Percentiles rank a stretch among this genome's conserved stretches.
These are phyloP conservation scores for Latrodectus hesperus DNA, from an alignment of 2,888 invertebrate genomes.

Conservation along the genomic window DNA sequence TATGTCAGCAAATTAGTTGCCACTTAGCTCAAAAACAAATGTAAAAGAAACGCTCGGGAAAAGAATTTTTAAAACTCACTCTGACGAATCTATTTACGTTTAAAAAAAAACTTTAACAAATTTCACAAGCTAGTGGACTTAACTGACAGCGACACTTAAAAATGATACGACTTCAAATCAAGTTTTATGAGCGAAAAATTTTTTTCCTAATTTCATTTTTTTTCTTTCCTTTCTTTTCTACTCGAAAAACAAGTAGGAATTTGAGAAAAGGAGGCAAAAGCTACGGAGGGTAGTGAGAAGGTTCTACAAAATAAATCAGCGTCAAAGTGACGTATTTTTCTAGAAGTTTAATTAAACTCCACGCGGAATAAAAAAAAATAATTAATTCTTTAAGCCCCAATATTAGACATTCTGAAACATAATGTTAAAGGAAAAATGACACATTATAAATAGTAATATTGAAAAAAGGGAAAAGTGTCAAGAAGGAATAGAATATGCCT, in stretches of 20 bases:
- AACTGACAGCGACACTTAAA: slow-evolving; percentile 66
- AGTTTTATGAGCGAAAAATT: slow-evolving; percentile 63
- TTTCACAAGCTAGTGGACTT: slow-evolving; percentile 56
- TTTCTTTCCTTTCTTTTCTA: slow-evolving; percentile 27
- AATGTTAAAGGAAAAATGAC: slow-evolving; percentile 63
- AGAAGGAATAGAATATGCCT: neutral
- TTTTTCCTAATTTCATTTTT: slow-evolving; percentile 39
- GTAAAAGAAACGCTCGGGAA: slow-evolving; percentile 34
- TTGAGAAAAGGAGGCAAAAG: neutral
- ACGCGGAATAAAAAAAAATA: slow-evolving; percentile 4
- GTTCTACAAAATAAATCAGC: slow-evolving; percentile 63
- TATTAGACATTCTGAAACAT: slow-evolving; percentile 64
- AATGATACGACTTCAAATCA: slow-evolving; percentile 67
- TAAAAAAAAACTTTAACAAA: slow-evolving; percentile 36
- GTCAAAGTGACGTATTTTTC: slow-evolving; percentile 62
- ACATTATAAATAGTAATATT: slow-evolving; percentile 28
- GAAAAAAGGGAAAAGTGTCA: slow-evolving; percentile 11
- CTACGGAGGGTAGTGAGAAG: slow-evolving; percentile 16
- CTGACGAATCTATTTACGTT: neutral
- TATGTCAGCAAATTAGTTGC: slow-evolving; percentile 65
- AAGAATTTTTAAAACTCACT: slow-evolving; percentile 42
- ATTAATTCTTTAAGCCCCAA: slow-evolving; percentile 56
- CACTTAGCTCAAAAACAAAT: slow-evolving; percentile 62
- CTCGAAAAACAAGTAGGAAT: slow-evolving; percentile 39
- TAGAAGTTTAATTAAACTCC: slow-evolving; percentile 64